Evolutionary conservation across 2,888 invertebrate genomes (phyloP), one percentile per base, ranked within the genome.

Genomic region (Drosophila limbata): DNA sequence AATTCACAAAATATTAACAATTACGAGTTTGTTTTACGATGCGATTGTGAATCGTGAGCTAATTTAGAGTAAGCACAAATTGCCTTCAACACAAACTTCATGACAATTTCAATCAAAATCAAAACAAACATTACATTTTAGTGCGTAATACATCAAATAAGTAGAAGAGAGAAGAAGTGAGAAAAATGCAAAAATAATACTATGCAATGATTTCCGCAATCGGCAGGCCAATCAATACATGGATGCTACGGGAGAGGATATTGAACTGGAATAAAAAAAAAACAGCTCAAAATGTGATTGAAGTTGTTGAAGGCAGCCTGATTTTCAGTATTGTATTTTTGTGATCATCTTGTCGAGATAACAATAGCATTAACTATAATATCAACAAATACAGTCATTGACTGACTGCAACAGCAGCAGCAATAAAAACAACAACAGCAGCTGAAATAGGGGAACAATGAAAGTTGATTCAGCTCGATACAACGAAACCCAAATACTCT

Each of bases 341-440:
- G 9, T 61, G 66, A 65, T 81, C 73, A 83, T 84, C 77, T 81
- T 82, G 73, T 67, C 35, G 62, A 70, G 82, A 81, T 81, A 78
- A 67, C 73, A 67, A 64, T 40, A 60, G 39, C 69, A 80, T 44
- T 69, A 57, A 28, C 45, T 35, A 13, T 28, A 63, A 56, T 31
- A 76, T 66, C 66, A 67, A 66, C 56, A 74, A 70, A 69, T 55
- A 70, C 72, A 80, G 80, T 68, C 74, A 72, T 74, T 82, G 88
- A 72, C 79, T 70, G 82, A 67, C 51, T 79, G 62, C 73, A 77
- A 48, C 53, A 19, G 42, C 31, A 57, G 37, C 59, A 50, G 39
- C 55, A 50, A 42, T 62, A 44, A 25, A 60, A 71, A 59, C 42
- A 37, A 37, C 2, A 37, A 37, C n/a, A 69, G n/a, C 55, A 67